Percentiles rank a stretch among this genome's conserved stretches.
Conservation (phyloP, 2,888 invertebrate species). For the Agriopis marginaria region DNA sequence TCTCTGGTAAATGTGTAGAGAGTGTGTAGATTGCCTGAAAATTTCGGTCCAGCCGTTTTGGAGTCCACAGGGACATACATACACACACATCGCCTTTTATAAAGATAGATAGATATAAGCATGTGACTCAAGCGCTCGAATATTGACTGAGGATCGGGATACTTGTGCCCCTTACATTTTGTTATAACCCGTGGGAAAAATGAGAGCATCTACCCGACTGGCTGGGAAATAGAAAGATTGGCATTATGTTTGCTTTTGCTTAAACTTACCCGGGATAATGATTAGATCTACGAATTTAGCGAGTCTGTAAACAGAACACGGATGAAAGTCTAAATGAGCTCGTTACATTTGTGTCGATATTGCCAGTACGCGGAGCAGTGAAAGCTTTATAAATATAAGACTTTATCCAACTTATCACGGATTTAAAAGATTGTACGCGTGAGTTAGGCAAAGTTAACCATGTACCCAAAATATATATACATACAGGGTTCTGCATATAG, state of each 20-base stretch:
- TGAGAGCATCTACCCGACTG: conserved; percentile 24
- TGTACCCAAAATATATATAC: not conserved
- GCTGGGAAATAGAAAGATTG: conserved; percentile 32
- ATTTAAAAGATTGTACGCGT: not conserved
- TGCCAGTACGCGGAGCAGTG: not conserved
- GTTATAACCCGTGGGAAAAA: conserved; percentile 37
- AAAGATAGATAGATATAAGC: conserved; percentile 1
- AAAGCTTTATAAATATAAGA: not conserved
- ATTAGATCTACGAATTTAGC: conserved; percentile 8
- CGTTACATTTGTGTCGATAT: not conserved
- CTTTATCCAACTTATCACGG: not conserved
- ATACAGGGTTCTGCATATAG: too few relatives aligned
- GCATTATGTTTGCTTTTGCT: conserved; percentile 26
- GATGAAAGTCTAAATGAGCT: not conserved
- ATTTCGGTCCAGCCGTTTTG: too few relatives aligned
- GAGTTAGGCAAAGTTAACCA: not conserved
- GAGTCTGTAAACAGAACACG: conserved; percentile 11
- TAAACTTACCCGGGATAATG: conserved; percentile 22
- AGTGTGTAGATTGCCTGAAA: too few relatives aligned
- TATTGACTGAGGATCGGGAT: conserved; percentile 39
- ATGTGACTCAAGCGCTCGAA: conserved; percentile 33
- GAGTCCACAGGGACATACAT: too few relatives aligned
- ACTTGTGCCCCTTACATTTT: conserved; percentile 33
- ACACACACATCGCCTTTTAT: too few relatives aligned
- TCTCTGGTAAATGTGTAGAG: too few relatives aligned